A percentile compares a stretch with the other conserved stretches of the same genome.
Evolutionary conservation across 2,113 vertebrate genomes (phyloP).

Genomic region (Corvus hawaiiensis): DNA sequence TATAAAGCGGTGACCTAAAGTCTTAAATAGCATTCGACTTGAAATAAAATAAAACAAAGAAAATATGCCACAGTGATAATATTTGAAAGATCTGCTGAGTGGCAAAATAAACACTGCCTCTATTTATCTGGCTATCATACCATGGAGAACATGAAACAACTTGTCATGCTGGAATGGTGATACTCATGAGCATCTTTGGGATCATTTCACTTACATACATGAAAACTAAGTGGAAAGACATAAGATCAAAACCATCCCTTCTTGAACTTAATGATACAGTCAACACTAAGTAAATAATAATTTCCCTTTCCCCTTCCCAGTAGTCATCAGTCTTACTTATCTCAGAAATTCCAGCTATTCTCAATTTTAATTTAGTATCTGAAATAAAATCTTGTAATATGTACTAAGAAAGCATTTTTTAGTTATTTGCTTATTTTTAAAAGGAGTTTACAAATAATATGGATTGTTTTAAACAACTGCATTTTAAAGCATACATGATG

Average conservation of each 20-base stretch:
- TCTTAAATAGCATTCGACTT: slow-evolving; percentile 19
- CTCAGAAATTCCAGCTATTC: not conserved
- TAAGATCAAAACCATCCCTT: not conserved
- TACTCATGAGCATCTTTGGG: not conserved
- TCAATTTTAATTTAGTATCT: not conserved
- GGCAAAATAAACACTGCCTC: slow-evolving; percentile 23
- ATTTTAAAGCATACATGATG: not conserved
- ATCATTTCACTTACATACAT: not conserved
- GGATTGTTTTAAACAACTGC: not conserved
- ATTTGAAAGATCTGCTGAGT: slow-evolving; percentile 44
- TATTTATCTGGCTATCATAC: slow-evolving; percentile 21
- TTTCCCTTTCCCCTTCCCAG: not conserved
- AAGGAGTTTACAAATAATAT: not conserved
- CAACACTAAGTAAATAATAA: not conserved
- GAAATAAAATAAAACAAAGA: slow-evolving; percentile 37
- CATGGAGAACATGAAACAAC: not conserved
- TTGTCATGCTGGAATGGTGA: not conserved
- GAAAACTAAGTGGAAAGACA: not conserved
- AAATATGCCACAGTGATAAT: slow-evolving; percentile 37
- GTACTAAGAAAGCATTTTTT: not conserved
- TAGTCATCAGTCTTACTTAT: not conserved
- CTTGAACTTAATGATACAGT: not conserved
- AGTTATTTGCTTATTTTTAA: not conserved
- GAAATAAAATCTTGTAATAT: not conserved
- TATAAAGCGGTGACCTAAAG: slow-evolving; percentile 8